Percentiles rank a stretch among this genome's conserved stretches.
Conservation (phyloP, 2,797 vertebrate species). For the Garrulus glandarius region DNA sequence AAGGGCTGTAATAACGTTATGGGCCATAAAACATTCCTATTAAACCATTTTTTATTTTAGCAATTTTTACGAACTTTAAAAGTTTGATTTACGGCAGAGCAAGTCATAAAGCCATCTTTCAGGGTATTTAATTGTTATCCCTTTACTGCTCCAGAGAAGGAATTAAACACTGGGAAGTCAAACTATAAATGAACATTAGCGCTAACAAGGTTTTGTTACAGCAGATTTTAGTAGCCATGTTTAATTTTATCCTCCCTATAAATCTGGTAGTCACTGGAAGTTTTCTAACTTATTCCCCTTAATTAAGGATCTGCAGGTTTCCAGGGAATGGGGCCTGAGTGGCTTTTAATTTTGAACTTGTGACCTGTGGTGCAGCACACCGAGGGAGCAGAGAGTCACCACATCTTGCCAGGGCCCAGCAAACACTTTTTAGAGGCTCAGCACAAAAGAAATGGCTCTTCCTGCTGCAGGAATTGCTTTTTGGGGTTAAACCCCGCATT, state of each 20-base stretch:
- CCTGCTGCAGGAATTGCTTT: background rate
- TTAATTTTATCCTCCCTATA: constrained; percentile 79
- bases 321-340: background rate
- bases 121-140: constrained; percentile 74
- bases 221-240: constrained; percentile 72
- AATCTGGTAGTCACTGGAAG: constrained; percentile 62
- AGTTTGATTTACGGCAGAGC: constrained; percentile 78
- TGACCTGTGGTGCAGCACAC: background rate
- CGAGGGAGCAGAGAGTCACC: background rate
- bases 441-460: background rate
- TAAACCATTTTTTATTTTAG: constrained; percentile 85
- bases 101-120: constrained; percentile 76
- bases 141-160: constrained; percentile 69
- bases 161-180: constrained; percentile 77
- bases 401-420: background rate
- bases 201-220: constrained; percentile 78
- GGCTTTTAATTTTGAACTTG: constrained; percentile 13
- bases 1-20: constrained; percentile 79
- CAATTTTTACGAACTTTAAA: constrained; percentile 82
- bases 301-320: constrained; percentile 72
- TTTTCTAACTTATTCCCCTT: constrained; percentile 68
- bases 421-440: background rate
- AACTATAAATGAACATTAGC: constrained; percentile 81
- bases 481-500: background rate
- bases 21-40: constrained; percentile 82